phyloP scores from a whole-genome alignment of 2,888 invertebrate genomes.

The Ganaspis brasiliensis region DNA sequence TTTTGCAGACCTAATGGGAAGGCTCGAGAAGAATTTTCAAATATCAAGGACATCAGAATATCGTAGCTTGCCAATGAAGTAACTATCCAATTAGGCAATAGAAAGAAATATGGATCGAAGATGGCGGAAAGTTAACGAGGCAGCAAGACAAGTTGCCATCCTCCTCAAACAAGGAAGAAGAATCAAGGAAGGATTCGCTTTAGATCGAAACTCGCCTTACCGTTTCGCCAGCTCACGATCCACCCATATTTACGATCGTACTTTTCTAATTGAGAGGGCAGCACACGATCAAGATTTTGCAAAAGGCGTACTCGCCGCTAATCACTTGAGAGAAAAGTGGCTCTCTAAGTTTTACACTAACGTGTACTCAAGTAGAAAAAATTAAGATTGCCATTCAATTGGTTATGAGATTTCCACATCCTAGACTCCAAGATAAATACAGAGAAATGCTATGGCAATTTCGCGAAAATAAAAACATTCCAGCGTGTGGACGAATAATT shows the following conservation, averaged over 20 bases:
- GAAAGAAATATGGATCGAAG: slow-evolving; percentile 7
- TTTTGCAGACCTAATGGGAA: too few species aligned
- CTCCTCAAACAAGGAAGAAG: slow-evolving; percentile 14
- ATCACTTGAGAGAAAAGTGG: slow-evolving; percentile 13
- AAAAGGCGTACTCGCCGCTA: slow-evolving; percentile 17
- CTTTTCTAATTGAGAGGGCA: slow-evolving; percentile 34
- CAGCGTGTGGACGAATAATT: slow-evolving; percentile 31
- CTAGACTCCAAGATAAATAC: too few species aligned
- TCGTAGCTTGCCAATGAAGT: not conserved
- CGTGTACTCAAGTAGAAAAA: too few species aligned
- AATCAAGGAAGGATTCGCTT: not conserved
- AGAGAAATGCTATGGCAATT: slow-evolving; percentile 11
- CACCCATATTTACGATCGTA: slow-evolving; percentile 28
- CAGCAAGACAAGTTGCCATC: not conserved
- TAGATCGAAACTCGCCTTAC: slow-evolving; percentile 29
- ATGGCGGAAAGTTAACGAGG: slow-evolving; percentile 19
- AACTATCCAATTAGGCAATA: slow-evolving; percentile 3
- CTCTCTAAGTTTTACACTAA: not conserved
- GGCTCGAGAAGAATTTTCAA: not conserved
- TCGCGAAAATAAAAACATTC: slow-evolving; percentile 25
- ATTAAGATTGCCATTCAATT: too few species aligned
- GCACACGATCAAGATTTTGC: slow-evolving; percentile 23
- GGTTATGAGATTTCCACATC: too few species aligned
- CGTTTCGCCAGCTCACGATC: slow-evolving; percentile 28
- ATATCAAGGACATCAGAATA: too few species aligned